phyloP scores from a whole-genome alignment of 2,797 vertebrate species.

The Psittacula echo region DNA sequence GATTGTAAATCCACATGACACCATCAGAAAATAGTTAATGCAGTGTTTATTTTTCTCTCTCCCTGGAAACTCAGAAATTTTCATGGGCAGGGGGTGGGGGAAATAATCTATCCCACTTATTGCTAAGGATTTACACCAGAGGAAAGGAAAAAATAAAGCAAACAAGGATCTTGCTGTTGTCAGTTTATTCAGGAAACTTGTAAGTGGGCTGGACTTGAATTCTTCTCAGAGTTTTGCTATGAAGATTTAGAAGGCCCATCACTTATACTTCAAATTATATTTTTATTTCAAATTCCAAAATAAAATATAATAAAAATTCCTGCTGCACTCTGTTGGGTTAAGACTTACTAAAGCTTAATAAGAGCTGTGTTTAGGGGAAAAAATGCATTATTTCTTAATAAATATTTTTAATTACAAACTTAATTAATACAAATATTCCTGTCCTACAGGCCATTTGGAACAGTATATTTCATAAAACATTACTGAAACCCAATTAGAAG shows the following conservation, averaged over 20 bases:
- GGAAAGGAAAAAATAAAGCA: neutral
- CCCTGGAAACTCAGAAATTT: neutral
- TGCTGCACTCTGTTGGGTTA: neutral
- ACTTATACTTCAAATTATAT: neutral
- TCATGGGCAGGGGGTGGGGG: accelerated
- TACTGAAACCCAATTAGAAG: neutral
- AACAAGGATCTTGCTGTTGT: neutral
- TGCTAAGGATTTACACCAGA: neutral
- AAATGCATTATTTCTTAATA: neutral
- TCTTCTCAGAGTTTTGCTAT: neutral
- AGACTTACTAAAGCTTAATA: neutral
- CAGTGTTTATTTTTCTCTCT: neutral
- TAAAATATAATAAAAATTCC: neutral
- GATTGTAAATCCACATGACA: neutral
- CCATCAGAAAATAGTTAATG: neutral
- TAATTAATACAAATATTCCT: neutral
- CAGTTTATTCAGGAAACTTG: neutral
- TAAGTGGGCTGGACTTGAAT: neutral
- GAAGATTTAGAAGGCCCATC: neutral
- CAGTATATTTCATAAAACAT: neutral
- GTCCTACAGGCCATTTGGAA: neutral
- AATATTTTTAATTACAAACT: neutral
- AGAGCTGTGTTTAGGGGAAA: neutral
- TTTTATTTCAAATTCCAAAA: neutral
- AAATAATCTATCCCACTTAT: neutral